Conservation (phyloP, 1,140 invertebrate species). For the Micrasema longulum region DNA sequence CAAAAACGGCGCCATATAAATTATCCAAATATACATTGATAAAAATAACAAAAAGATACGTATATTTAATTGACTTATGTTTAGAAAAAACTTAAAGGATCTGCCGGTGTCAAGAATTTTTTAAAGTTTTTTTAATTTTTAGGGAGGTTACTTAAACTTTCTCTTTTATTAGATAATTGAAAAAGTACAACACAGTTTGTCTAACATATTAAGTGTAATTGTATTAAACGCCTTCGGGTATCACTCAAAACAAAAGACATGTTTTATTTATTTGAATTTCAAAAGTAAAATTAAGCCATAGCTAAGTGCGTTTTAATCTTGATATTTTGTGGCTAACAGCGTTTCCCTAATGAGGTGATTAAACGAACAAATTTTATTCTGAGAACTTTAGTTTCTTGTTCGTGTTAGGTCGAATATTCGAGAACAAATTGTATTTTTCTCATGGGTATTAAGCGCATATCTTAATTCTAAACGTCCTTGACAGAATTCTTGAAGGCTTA, state of each 20-base stretch:
- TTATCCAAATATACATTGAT: too few relatives aligned
- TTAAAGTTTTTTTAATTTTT: too few relatives aligned
- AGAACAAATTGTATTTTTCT: slow-evolving; percentile 16
- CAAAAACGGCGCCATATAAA: too few relatives aligned
- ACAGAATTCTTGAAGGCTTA: too few relatives aligned
- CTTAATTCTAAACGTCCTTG: not conserved
- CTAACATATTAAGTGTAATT: slow-evolving; percentile 20
- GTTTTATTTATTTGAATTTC: slow-evolving; percentile 39
- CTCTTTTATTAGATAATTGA: too few relatives aligned
- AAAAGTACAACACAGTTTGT: slow-evolving; percentile 3
- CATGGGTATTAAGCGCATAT: slow-evolving; percentile 23
- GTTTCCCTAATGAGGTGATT: slow-evolving; percentile 47
- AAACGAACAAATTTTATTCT: too few relatives aligned
- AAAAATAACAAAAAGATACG: too few relatives aligned
- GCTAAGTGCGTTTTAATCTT: slow-evolving; percentile 49
- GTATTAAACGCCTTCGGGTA: slow-evolving; percentile 29
- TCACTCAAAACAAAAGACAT: slow-evolving; percentile 31
- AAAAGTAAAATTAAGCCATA: slow-evolving; percentile 39
- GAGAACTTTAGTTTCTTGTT: slow-evolving; percentile 9
- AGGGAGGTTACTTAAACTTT: too few relatives aligned
- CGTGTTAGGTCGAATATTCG: slow-evolving; percentile 16
- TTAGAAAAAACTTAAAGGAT: too few relatives aligned
- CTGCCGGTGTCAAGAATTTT: too few relatives aligned
- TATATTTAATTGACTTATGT: too few relatives aligned
- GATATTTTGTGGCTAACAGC: slow-evolving; percentile 47